Percentiles rank a stretch among this genome's conserved stretches.
These are phyloP conservation scores for Meiosimyza platycephala DNA, from an alignment of 2,888 invertebrate genomes.

Conservation along the genomic window DNA sequence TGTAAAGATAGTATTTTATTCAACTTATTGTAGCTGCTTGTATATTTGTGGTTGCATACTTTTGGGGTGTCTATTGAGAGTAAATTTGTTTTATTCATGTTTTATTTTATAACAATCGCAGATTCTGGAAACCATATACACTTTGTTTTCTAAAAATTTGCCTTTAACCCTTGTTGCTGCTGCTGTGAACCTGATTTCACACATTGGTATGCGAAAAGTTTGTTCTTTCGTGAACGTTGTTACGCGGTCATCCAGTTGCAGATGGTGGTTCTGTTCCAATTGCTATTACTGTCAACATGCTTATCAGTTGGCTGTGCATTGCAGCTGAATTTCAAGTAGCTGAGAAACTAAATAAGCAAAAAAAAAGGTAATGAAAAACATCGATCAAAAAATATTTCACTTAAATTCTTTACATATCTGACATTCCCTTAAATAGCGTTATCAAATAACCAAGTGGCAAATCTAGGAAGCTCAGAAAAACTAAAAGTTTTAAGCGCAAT, in stretches of 20 bases:
- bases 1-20: no score
- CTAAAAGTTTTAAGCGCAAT: neutral
- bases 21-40: neutral
- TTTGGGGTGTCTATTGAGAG: neutral
- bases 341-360: no score
- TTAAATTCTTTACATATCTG: no score
- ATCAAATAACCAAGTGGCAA: neutral
- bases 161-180: neutral
- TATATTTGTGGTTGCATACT: neutral
- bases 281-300: slow-evolving; percentile 10
- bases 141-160: no score
- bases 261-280: neutral
- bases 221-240: neutral
- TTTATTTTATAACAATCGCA: neutral
- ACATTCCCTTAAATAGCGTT: neutral
- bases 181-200: neutral
- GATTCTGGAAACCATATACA: no score
- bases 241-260: neutral
- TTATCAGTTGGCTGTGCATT: slow-evolving; percentile 3
- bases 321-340: neutral
- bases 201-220: neutral
- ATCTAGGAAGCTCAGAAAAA: neutral
- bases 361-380: no score
- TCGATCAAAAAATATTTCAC: no score
- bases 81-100: neutral